A percentile compares a stretch with the other conserved stretches of the same genome.
Conservation (phyloP, 2,888 invertebrate species). For the Opisthograptis luteolata region DNA sequence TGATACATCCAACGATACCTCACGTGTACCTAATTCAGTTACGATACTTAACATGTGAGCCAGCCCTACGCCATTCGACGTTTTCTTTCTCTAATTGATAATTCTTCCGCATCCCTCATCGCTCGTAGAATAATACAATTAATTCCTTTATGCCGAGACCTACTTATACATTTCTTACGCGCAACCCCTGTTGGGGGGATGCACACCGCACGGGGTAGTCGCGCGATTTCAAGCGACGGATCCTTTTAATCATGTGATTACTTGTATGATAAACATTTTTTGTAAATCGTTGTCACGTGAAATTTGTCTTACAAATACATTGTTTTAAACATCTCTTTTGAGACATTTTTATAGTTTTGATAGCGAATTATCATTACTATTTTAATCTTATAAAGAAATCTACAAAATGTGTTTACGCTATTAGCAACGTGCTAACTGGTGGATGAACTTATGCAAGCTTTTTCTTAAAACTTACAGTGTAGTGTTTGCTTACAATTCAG, state of each 20-base stretch:
- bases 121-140: constrained; percentile 81
- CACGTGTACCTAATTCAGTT: constrained; percentile 8
- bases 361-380: too few relatives aligned
- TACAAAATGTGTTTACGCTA: too few relatives aligned
- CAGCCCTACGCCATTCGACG: constrained; percentile 40
- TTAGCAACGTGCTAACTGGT: too few relatives aligned
- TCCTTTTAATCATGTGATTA: constrained; percentile 3
- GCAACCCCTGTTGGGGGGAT: constrained; percentile 58
- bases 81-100: constrained; percentile 80
- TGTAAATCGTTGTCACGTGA: too few relatives aligned
- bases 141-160: constrained; percentile 76
- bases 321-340: too few relatives aligned
- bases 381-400: too few relatives aligned
- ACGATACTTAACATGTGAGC: constrained; percentile 5
- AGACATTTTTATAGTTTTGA: too few relatives aligned
- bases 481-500: too few relatives aligned
- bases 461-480: too few relatives aligned
- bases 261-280: too few relatives aligned
- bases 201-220: constrained; percentile 39
- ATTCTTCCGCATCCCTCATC: constrained; percentile 81
- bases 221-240: constrained; percentile 10
- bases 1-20: not conserved
- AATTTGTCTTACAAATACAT: too few relatives aligned
- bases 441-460: too few relatives aligned
- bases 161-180: constrained; percentile 73